These are phyloP conservation scores for Girardinus metallicus DNA, from an alignment of 2,797 vertebrate species.

Conservation along the genomic window DNA sequence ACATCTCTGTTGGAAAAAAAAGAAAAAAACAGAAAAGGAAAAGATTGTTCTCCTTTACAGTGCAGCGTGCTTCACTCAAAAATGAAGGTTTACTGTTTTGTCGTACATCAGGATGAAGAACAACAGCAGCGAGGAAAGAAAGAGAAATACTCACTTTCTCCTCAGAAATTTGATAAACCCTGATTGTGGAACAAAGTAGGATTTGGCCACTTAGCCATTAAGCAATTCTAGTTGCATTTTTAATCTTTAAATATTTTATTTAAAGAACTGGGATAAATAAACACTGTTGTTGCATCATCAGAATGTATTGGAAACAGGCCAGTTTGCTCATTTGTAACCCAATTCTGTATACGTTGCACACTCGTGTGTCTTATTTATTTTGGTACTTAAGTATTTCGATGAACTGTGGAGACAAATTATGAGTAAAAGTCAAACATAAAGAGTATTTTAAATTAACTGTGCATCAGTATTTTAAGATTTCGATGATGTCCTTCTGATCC, in stretches of 20 bases:
- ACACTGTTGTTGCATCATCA: neutral
- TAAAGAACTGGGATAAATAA: neutral
- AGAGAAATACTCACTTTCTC: slow-evolving; percentile 33
- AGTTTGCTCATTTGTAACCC: neutral
- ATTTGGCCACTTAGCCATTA: slow-evolving; percentile 30
- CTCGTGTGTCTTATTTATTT: neutral
- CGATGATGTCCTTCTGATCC: neutral
- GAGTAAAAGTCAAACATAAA: neutral
- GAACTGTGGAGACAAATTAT: neutral
- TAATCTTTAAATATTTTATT: neutral
- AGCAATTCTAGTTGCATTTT: slow-evolving; percentile 15
- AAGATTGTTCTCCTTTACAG: slow-evolving; percentile 58
- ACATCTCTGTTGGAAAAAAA: slow-evolving; percentile 52
- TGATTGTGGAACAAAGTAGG: slow-evolving; percentile 39
- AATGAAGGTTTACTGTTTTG: slow-evolving; percentile 56
- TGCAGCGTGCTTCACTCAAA: slow-evolving; percentile 57
- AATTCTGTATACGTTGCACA: neutral
- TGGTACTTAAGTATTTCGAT: neutral
- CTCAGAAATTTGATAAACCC: slow-evolving; percentile 54
- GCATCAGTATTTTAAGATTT: neutral
- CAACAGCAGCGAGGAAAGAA: slow-evolving; percentile 20
- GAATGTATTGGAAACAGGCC: neutral
- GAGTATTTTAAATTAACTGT: neutral
- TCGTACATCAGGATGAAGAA: slow-evolving; percentile 55
- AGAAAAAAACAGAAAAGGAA: neutral